These are phyloP conservation scores for Aquatica leii DNA, from an alignment of 2,888 invertebrate genomes.

Conservation along the genomic window DNA sequence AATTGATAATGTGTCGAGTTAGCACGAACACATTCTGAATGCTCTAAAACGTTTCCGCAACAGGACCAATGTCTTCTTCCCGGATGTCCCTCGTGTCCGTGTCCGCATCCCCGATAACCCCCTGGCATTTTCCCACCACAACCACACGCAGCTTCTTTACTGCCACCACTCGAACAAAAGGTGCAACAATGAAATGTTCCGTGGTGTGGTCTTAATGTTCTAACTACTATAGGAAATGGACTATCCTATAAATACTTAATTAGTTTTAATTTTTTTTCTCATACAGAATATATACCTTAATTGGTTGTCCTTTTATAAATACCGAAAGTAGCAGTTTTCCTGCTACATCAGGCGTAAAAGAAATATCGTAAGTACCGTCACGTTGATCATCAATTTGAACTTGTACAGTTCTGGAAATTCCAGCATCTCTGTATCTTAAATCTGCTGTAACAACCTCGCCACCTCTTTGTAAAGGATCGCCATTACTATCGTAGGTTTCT, in stretches of 20 bases:
- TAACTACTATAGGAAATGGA: conserved; percentile 71
- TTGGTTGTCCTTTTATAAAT: conserved; percentile 69
- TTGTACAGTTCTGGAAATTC: conserved; percentile 54
- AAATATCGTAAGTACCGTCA: conserved; percentile 71
- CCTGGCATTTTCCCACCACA: conserved; percentile 81
- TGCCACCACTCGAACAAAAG: conserved; percentile 82
- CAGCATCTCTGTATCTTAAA: conserved; percentile 65
- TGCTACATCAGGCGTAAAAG: conserved; percentile 70
- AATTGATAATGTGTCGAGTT: conserved; percentile 65
- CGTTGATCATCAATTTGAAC: conserved; percentile 68
- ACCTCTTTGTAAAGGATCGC: conserved; percentile 72
- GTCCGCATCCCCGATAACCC: conserved; percentile 78
- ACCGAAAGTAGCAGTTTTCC: conserved; percentile 71
- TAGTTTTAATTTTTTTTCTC: too few species aligned
- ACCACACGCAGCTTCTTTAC: conserved; percentile 72
- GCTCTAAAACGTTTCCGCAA: conserved; percentile 72
- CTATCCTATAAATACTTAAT: conserved; percentile 65
- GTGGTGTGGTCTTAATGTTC: conserved; percentile 70
- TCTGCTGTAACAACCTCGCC: conserved; percentile 69
- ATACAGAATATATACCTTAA: conserved; percentile 71
- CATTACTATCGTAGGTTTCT: conserved; percentile 70
- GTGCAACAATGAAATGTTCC: conserved; percentile 83
- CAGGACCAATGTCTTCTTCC: conserved; percentile 85
- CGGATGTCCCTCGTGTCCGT: conserved; percentile 83
- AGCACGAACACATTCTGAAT: conserved; percentile 67